A percentile compares a stretch with the other conserved stretches of the same genome.
phyloP scores from a whole-genome alignment of 1,140 invertebrate species.

The Dreissena polymorpha region DNA sequence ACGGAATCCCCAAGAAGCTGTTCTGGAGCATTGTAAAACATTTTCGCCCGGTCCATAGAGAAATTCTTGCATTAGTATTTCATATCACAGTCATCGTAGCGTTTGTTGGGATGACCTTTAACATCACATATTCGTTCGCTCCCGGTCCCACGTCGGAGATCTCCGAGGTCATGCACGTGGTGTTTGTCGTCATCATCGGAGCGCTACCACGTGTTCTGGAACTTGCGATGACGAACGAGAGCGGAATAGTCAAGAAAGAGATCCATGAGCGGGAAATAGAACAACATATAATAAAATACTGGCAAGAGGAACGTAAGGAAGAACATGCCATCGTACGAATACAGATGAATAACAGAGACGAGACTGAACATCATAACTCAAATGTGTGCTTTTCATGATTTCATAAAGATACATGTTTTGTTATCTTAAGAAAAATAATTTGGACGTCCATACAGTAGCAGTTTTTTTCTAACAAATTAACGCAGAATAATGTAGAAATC shows the following conservation, averaged over 20 bases:
- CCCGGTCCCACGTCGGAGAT: conserved; percentile 11
- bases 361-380: too few species aligned
- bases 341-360: too few species aligned
- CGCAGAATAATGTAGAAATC: too few species aligned
- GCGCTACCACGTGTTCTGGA: conserved; percentile 26
- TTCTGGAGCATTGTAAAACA: conserved; percentile 15
- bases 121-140: conserved; percentile 1
- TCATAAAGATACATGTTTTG: too few species aligned
- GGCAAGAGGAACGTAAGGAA: background rate
- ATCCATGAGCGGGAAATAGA: conserved; percentile 28
- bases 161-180: conserved; percentile 51
- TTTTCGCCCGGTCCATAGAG: conserved; percentile 12
- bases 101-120: conserved; percentile 5
- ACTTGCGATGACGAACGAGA: background rate
- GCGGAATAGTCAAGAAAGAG: conserved; percentile 8
- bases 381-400: too few species aligned
- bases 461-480: too few species aligned
- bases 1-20: conserved; percentile 24
- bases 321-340: background rate
- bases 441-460: too few species aligned
- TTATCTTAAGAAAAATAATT: too few species aligned
- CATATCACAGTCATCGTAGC: conserved; percentile 9
- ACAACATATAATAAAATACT: conserved; percentile 10
- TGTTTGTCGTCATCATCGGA: conserved; percentile 41
- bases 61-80: conserved; percentile 9